phyloP scores from a whole-genome alignment of 1,140 invertebrate species.

The Calycopis cecrops region DNA sequence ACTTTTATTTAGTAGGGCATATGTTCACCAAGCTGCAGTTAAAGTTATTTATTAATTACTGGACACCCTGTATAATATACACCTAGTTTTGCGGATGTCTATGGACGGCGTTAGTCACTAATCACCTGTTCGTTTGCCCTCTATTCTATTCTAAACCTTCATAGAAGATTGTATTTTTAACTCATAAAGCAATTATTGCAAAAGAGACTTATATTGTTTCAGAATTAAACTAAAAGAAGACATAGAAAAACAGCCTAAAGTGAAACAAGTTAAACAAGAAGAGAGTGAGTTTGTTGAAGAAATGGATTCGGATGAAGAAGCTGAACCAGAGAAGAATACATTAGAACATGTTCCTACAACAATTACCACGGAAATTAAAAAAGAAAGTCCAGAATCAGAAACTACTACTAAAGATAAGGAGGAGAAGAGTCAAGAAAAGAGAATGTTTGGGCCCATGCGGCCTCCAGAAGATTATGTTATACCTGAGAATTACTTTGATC shows the following conservation, averaged over 20 bases:
- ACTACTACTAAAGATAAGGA: conserved; percentile 17
- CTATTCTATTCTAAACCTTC: too few relatives aligned
- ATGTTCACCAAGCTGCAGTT: too few relatives aligned
- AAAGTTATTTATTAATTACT: too few relatives aligned
- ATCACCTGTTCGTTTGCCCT: too few relatives aligned
- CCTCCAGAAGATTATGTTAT: conserved; percentile 65
- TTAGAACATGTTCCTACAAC: background rate
- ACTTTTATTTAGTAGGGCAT: too few relatives aligned
- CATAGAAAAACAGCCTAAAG: conserved; percentile 39
- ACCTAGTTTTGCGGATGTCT: too few relatives aligned
- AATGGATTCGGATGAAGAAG: conserved; percentile 65
- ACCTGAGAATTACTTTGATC: conserved; percentile 64
- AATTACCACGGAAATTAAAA: conserved; percentile 6
- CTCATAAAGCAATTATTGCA: too few relatives aligned
- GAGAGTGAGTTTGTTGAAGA: conserved; percentile 65
- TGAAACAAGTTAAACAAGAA: conserved; percentile 38
- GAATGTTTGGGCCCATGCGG: conserved; percentile 64
- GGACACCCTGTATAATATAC: too few relatives aligned
- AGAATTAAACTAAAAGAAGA: conserved; percentile 59
- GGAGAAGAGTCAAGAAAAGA: conserved; percentile 27
- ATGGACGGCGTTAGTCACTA: too few relatives aligned
- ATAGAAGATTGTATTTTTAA: too few relatives aligned
- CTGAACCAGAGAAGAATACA: conserved; percentile 20
- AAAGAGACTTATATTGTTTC: conserved; percentile 15
- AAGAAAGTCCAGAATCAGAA: conserved; percentile 20